Evolutionary conservation across 2,888 invertebrate species (phyloP).

Genomic region (Dicranocentrus wangi): DNA sequence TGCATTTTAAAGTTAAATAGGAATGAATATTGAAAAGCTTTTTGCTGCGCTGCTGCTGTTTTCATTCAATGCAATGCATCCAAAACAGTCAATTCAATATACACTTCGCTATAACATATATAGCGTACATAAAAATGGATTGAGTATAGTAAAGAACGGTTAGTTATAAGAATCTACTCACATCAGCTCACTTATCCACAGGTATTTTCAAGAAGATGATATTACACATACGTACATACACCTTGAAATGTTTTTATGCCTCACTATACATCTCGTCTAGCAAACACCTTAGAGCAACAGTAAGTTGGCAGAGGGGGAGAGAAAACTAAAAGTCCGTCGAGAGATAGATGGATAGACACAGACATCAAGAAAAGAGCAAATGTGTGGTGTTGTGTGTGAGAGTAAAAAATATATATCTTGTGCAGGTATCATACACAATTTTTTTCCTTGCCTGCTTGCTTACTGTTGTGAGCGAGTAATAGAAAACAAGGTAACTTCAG

Average conservation of each 20-base stretch:
- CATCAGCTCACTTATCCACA: conserved; percentile 1
- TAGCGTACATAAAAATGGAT: no score
- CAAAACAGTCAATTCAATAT: no score
- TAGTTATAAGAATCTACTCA: neutral
- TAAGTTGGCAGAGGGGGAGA: conserved; percentile 10
- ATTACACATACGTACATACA: conserved; percentile 7
- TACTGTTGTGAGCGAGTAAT: conserved; percentile 4
- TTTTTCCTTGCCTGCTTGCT: conserved; percentile 21
- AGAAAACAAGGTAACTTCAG: conserved; percentile 3
- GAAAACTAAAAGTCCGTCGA: conserved; percentile 22
- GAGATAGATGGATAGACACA: conserved; percentile 27
- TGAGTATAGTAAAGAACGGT: no score
- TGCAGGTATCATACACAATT: conserved; percentile 25
- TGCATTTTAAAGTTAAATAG: neutral
- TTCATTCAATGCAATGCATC: neutral
- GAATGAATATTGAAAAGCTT: conserved; percentile 8
- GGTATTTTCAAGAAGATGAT: neutral
- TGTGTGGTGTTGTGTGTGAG: conserved; percentile 7
- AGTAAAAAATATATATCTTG: conserved; percentile 17
- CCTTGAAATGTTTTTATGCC: conserved; percentile 11
- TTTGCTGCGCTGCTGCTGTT: neutral
- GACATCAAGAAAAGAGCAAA: conserved; percentile 11
- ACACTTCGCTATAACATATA: no score
- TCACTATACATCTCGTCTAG: conserved; percentile 22
- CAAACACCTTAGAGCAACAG: neutral